phyloP scores from a whole-genome alignment of 2,797 vertebrate genomes.

The Sebastes wilsoni region DNA sequence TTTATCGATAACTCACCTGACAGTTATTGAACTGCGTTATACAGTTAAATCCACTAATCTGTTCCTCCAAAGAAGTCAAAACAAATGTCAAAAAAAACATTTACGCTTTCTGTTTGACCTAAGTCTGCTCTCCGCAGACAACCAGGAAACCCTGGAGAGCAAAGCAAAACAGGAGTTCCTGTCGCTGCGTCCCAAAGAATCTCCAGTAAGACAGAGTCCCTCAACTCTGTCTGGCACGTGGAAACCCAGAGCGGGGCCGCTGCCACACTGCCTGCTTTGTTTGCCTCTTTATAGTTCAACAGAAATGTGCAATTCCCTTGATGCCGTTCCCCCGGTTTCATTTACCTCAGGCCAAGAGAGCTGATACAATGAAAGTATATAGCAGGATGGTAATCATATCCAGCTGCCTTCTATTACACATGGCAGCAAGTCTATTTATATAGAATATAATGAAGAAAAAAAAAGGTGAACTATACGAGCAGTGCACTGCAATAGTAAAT shows the following conservation, averaged over 20 bases:
- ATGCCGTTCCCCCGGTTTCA: slow-evolving; percentile 72
- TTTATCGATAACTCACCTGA: slow-evolving; percentile 15
- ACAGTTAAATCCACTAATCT: slow-evolving; percentile 16
- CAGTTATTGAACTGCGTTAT: slow-evolving; percentile 1
- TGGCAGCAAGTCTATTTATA: slow-evolving; percentile 76
- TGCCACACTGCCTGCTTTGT: slow-evolving; percentile 81
- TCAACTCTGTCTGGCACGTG: slow-evolving; percentile 45
- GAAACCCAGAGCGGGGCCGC: slow-evolving; percentile 28
- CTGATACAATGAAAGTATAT: slow-evolving; percentile 80
- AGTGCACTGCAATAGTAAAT: slow-evolving; percentile 51
- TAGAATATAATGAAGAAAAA: slow-evolving; percentile 55
- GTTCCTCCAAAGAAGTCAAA: slow-evolving; percentile 19
- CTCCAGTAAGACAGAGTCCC: slow-evolving; percentile 42
- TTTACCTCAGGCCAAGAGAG: slow-evolving; percentile 79
- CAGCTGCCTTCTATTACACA: slow-evolving; percentile 79
- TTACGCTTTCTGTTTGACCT: slow-evolving; percentile 31
- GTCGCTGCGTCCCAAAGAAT: slow-evolving; percentile 47
- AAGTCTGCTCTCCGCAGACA: slow-evolving; percentile 37
- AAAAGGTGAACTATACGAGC: slow-evolving; percentile 24
- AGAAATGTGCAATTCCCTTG: slow-evolving; percentile 73
- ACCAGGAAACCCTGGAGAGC: slow-evolving; percentile 57
- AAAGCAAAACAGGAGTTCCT: slow-evolving; percentile 50
- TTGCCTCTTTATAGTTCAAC: slow-evolving; percentile 66
- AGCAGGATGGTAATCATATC: slow-evolving; percentile 77
- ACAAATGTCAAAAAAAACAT: slow-evolving; percentile 26